phyloP scores from a whole-genome alignment of 2,888 invertebrate genomes.

The Melolontha melolontha region DNA sequence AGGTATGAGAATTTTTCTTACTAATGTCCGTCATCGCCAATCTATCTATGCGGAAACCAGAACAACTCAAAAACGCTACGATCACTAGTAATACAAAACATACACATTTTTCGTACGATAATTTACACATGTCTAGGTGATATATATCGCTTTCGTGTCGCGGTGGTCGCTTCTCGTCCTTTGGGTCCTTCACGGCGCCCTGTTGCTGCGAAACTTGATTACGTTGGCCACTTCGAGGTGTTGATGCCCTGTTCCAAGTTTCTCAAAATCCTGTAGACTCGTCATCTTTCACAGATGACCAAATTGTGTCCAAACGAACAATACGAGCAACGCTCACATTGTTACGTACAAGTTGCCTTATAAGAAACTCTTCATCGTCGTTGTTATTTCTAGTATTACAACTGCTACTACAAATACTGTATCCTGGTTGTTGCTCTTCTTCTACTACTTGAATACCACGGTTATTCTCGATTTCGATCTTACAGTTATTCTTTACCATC shows the following conservation, averaged over 20 bases:
- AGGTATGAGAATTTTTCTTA: slow-evolving; percentile 57
- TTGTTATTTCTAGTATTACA: slow-evolving; percentile 25
- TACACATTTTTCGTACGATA: slow-evolving; percentile 66
- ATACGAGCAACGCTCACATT: slow-evolving; percentile 49
- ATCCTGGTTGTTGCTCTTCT: slow-evolving; percentile 25
- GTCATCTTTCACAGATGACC: slow-evolving; percentile 59
- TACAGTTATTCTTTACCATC: slow-evolving; percentile 34
- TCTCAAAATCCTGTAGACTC: slow-evolving; percentile 55
- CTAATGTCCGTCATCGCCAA: slow-evolving; percentile 60
- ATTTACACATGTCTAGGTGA: slow-evolving; percentile 63
- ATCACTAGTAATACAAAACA: slow-evolving; percentile 65
- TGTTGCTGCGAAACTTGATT: slow-evolving; percentile 57
- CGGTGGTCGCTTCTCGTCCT: slow-evolving; percentile 48
- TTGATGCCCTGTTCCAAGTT: slow-evolving; percentile 52
- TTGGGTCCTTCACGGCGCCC: slow-evolving; percentile 56
- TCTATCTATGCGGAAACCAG: slow-evolving; percentile 66
- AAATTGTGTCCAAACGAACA: slow-evolving; percentile 50
- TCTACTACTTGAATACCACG: slow-evolving; percentile 1
- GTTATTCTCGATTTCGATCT: slow-evolving; percentile 28
- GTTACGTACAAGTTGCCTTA: slow-evolving; percentile 48
- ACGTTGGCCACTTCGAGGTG: slow-evolving; percentile 58
- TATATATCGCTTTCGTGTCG: slow-evolving; percentile 44
- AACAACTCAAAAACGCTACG: slow-evolving; percentile 64
- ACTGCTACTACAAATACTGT: slow-evolving; percentile 20
- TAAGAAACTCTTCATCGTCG: slow-evolving; percentile 44